These are phyloP conservation scores for Atractosteus spatula DNA, from an alignment of 2,113 vertebrate genomes.

Conservation along the genomic window DNA sequence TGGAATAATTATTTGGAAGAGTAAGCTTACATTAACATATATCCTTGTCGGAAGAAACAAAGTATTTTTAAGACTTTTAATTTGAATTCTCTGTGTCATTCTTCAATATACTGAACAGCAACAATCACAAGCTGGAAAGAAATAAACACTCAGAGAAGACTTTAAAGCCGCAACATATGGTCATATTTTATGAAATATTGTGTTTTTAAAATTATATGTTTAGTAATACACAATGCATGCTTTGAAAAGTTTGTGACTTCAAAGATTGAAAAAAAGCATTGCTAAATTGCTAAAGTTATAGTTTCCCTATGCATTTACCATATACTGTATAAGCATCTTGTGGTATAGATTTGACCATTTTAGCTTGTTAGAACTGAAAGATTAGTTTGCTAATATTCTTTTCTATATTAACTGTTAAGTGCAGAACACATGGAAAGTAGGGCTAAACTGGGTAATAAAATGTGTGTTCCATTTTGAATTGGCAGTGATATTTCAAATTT, in stretches of 20 bases:
- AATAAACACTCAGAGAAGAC: neutral
- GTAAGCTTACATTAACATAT: too few relatives aligned
- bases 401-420: too few relatives aligned
- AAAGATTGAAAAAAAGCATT: neutral
- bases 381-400: too few relatives aligned
- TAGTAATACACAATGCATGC: neutral
- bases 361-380: too few relatives aligned
- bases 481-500: too few relatives aligned
- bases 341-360: neutral
- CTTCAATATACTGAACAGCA: neutral
- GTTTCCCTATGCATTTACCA: neutral
- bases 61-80: neutral
- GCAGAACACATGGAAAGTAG: too few relatives aligned
- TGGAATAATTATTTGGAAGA: too few relatives aligned
- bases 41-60: too few relatives aligned
- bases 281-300: neutral
- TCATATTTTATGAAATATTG: conserved; percentile 7
- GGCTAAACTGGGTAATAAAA: too few relatives aligned
- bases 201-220: neutral
- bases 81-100: neutral
- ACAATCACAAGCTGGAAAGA: neutral
- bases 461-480: too few relatives aligned
- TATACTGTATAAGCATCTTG: neutral
- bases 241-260: neutral
- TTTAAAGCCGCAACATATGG: conserved; percentile 2